phyloP scores from a whole-genome alignment of 2,113 vertebrate genomes.

The Lophura nycthemera region DNA sequence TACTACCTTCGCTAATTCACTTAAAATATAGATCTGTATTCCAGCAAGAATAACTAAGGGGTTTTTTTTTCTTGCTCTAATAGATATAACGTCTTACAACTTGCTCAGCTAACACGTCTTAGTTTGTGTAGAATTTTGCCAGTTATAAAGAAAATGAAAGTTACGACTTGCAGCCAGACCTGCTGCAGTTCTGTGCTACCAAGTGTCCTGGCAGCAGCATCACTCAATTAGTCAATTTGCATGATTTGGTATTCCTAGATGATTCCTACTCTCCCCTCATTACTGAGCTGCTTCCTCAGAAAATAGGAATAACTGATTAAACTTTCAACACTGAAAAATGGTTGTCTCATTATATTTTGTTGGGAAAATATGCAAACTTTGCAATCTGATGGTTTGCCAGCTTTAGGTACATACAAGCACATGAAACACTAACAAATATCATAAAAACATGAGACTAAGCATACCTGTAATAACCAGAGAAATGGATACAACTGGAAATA shows the following conservation, averaged over 20 bases:
- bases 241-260: conserved; percentile 5
- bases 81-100: neutral
- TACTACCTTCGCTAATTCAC: neutral
- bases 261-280: neutral
- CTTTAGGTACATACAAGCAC: neutral
- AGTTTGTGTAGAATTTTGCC: neutral
- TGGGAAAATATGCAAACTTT: conserved; percentile 18
- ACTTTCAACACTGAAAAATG: conserved; percentile 15
- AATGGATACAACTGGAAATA: neutral
- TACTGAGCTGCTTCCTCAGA: neutral
- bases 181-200: neutral
- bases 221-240: neutral
- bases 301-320: conserved; percentile 28
- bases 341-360: neutral
- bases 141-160: neutral
- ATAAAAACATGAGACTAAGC: neutral
- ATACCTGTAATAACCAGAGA: neutral
- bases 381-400: neutral
- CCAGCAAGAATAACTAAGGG: neutral
- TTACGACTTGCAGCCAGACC: neutral
- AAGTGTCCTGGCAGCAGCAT: neutral
- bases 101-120: neutral
- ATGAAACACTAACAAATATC: neutral
- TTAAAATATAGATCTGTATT: neutral
- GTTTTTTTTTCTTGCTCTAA: neutral